Evolutionary conservation across 2,888 invertebrate genomes (phyloP).

Genomic region (Leptinotarsa haldemani): DNA sequence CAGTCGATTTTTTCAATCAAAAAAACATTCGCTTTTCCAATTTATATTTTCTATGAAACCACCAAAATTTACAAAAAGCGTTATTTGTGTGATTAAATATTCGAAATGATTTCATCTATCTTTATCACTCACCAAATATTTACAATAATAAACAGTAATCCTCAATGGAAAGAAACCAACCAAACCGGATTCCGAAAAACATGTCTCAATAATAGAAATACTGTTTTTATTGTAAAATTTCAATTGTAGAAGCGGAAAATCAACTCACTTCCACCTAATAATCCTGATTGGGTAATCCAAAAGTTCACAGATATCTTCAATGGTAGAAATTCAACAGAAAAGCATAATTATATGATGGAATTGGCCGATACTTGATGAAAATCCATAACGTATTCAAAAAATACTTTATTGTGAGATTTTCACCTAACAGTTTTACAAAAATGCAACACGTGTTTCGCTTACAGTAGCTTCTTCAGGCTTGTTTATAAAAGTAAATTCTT

Average conservation of each 20-base stretch:
- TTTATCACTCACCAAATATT: conserved; percentile 1
- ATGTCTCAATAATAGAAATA: neutral
- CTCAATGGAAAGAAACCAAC: neutral
- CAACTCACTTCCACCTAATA: too few species aligned
- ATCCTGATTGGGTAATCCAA: neutral
- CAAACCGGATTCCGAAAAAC: neutral
- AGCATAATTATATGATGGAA: too few species aligned
- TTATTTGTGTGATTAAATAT: conserved; percentile 5
- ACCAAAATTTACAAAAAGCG: neutral
- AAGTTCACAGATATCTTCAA: neutral
- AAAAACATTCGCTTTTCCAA: neutral
- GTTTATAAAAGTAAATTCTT: too few species aligned
- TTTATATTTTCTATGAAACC: neutral
- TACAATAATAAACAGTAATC: neutral
- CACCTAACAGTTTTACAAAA: too few species aligned
- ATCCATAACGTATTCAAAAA: too few species aligned
- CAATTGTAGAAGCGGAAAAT: too few species aligned
- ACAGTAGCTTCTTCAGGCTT: too few species aligned
- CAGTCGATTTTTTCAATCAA: conserved; percentile 10
- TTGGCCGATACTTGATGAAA: too few species aligned
- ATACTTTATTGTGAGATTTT: too few species aligned
- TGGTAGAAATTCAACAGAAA: too few species aligned
- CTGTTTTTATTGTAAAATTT: neutral
- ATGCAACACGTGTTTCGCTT: too few species aligned
- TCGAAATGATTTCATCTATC: neutral